Conservation (phyloP, 2,888 invertebrate species). For the Ectemnius continuus region DNA sequence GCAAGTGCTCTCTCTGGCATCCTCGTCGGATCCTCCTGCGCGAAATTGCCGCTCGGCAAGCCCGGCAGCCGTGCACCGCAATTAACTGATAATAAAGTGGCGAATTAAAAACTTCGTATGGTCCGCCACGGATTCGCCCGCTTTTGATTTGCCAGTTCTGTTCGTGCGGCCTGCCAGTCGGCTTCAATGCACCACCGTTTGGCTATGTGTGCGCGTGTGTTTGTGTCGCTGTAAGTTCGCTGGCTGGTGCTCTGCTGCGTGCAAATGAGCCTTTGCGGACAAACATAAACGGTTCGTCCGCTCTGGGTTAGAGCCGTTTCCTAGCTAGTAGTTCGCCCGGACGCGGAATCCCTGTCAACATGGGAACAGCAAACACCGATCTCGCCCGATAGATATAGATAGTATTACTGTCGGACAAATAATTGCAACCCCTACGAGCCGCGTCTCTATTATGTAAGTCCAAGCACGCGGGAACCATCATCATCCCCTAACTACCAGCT, state of each 20-base stretch:
- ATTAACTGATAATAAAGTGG: neutral
- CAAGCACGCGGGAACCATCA: slow-evolving; percentile 50
- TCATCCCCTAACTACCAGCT: slow-evolving; percentile 17
- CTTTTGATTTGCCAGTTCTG: neutral
- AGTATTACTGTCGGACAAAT: slow-evolving; percentile 66
- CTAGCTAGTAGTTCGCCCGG: slow-evolving; percentile 52
- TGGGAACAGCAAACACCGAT: slow-evolving; percentile 69
- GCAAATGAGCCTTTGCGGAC: slow-evolving; percentile 47
- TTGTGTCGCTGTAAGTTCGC: neutral
- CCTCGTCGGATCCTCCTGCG: neutral
- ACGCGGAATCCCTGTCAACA: slow-evolving; percentile 64
- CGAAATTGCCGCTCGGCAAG: neutral
- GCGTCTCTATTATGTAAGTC: slow-evolving; percentile 57
- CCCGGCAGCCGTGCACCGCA: neutral
- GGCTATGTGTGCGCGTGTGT: neutral
- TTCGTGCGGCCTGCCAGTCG: neutral
- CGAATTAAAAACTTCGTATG: slow-evolving; percentile 1
- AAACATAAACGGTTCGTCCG: slow-evolving; percentile 53
- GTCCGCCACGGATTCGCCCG: neutral
- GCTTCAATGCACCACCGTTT: neutral
- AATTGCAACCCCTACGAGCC: slow-evolving; percentile 50
- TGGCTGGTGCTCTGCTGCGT: slow-evolving; percentile 17
- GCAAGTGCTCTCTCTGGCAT: no score
- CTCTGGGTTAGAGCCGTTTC: no score
- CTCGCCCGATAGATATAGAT: slow-evolving; percentile 61